Conservation (phyloP, 2,113 vertebrate species). For the Mionectes macconnelli region DNA sequence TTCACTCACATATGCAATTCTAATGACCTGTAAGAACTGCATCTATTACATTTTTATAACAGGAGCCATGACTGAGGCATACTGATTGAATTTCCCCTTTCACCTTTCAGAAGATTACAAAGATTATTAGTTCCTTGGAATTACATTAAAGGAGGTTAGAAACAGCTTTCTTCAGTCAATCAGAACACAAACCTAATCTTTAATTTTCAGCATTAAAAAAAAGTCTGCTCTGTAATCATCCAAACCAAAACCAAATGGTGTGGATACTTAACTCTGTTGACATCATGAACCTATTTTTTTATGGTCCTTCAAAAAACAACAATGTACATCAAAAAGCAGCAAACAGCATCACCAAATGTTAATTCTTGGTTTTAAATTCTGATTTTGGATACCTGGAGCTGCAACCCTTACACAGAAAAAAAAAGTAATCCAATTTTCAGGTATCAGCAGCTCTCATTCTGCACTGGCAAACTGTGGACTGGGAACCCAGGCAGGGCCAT, state of each 20-base stretch:
- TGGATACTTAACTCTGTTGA: not conserved
- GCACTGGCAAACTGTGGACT: not conserved
- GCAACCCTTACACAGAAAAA: not conserved
- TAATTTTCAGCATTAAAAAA: constrained; percentile 19
- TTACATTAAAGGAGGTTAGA: not conserved
- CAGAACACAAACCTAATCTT: constrained; percentile 34
- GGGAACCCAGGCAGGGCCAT: not conserved
- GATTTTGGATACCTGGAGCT: not conserved
- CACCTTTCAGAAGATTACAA: constrained; percentile 18
- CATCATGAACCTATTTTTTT: not conserved
- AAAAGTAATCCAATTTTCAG: not conserved
- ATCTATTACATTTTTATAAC: constrained; percentile 28
- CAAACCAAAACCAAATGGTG: not conserved
- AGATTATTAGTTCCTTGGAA: constrained; percentile 42
- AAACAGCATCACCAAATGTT: not conserved
- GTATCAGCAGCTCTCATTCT: not conserved
- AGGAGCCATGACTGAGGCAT: not conserved
- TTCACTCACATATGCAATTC: constrained; percentile 33
- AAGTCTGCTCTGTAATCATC: not conserved
- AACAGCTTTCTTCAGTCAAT: not conserved
- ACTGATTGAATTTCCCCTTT: not conserved
- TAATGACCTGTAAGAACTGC: constrained; percentile 26
- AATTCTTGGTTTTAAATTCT: not conserved
- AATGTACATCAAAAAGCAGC: not conserved
- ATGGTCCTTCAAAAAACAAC: not conserved